Conservation (phyloP, 2,888 invertebrate species). For the Ectemnius continuus region DNA sequence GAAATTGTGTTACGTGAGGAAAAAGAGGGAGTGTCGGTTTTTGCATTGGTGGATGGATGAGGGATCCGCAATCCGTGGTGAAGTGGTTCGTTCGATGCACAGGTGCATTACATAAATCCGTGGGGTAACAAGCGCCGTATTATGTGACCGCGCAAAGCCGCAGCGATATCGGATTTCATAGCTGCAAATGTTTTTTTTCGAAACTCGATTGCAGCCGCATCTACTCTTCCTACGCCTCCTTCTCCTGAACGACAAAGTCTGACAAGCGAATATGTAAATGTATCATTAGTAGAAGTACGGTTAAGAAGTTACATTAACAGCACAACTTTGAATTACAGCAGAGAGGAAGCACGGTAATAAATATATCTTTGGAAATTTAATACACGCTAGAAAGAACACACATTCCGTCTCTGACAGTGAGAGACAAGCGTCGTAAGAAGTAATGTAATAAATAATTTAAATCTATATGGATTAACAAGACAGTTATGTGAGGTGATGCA, state of each 20-base stretch:
- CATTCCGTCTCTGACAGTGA: neutral
- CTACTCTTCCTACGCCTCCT: neutral
- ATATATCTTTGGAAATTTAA: constrained; percentile 2
- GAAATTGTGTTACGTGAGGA: too few species aligned
- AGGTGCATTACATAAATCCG: neutral
- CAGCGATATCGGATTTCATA: neutral
- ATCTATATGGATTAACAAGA: too few species aligned
- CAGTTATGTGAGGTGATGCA: too few species aligned
- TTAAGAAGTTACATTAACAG: too few species aligned
- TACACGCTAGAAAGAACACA: neutral
- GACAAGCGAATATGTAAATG: too few species aligned
- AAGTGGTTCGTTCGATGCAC: neutral
- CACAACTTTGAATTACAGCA: too few species aligned
- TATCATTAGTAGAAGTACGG: too few species aligned
- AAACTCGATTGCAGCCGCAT: neutral
- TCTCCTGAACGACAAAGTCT: neutral
- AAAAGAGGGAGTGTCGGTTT: too few species aligned
- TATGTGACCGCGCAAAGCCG: neutral
- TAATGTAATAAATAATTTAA: too few species aligned
- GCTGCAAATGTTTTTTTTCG: neutral
- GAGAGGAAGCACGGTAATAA: neutral
- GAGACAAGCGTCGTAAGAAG: neutral
- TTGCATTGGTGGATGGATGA: too few species aligned
- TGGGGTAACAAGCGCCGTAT: constrained; percentile 2
- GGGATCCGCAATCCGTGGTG: too few species aligned